A percentile compares a stretch with the other conserved stretches of the same genome.
phyloP scores from a whole-genome alignment of 2,888 invertebrate species.

The Embidobia sp. region DNA sequence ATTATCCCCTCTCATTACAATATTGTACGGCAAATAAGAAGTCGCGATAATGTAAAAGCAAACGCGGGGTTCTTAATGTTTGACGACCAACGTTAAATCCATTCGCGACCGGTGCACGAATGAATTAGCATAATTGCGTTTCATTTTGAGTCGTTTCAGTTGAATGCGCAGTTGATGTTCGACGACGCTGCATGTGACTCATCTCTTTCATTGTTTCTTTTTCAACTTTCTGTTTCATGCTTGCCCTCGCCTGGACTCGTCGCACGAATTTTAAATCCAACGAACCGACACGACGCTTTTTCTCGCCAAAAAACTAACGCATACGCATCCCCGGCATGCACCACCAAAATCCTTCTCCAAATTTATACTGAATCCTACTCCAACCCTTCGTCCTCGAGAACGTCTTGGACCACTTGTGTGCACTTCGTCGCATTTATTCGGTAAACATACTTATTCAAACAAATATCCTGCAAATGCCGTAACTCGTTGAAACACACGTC shows the following conservation, averaged over 20 bases:
- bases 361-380: conserved; percentile 36
- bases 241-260: conserved; percentile 81
- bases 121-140: conserved; percentile 55
- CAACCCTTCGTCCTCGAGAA: conserved; percentile 27
- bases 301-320: conserved; percentile 62
- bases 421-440: conserved; percentile 36
- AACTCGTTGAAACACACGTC: conserved; percentile 60
- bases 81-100: conserved; percentile 36
- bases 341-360: conserved; percentile 42
- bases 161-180: conserved; percentile 44
- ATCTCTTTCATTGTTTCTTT: conserved; percentile 80
- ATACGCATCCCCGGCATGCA: conserved; percentile 55
- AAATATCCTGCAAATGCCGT: conserved; percentile 64
- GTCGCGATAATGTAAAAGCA: conserved; percentile 15
- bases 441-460: conserved; percentile 49
- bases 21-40: conserved; percentile 17
- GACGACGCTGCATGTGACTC: conserved; percentile 69
- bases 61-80: conserved; percentile 16
- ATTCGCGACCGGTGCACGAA: conserved; percentile 23
- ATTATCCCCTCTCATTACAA: conserved; percentile 23
- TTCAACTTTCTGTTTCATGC: conserved; percentile 82
- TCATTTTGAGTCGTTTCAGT: conserved; percentile 34
- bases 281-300: conserved; percentile 70
- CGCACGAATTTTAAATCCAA: conserved; percentile 78
- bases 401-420: conserved; percentile 34